A percentile compares a stretch with the other conserved stretches of the same genome.
Evolutionary conservation across 92 coral and sea anemone species (phyloP).

Genomic region (Metridium senile): DNA sequence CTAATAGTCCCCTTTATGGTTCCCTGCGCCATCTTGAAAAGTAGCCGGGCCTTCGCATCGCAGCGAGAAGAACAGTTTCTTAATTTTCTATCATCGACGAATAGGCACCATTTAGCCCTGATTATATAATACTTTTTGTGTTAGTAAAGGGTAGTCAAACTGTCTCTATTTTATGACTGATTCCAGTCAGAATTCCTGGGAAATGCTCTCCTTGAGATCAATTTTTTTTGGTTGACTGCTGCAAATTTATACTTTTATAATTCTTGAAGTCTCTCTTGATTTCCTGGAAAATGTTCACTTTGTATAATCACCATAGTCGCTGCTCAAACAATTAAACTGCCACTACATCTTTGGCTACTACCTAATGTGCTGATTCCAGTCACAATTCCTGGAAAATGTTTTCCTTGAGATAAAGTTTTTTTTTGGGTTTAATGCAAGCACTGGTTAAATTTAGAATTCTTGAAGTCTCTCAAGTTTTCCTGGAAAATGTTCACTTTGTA

Average conservation of each 20-base stretch:
- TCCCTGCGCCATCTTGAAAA: too few relatives aligned
- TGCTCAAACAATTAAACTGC: slow-evolving; percentile 2
- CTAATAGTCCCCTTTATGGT: too few relatives aligned
- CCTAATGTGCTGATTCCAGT: too few relatives aligned
- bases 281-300: not conserved
- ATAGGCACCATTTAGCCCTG: not conserved
- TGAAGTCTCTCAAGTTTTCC: too few relatives aligned
- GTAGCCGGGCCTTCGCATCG: too few relatives aligned
- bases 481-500: not conserved
- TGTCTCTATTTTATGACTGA: not conserved
- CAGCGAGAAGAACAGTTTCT: not conserved
- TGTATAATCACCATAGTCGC: not conserved
- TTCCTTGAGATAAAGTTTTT: not conserved
- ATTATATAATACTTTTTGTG: not conserved
- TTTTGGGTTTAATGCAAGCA: too few relatives aligned
- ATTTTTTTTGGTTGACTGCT: too few relatives aligned
- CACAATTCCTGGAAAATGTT: slow-evolving; percentile 25
- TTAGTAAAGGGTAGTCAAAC: not conserved
- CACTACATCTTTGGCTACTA: too few relatives aligned
- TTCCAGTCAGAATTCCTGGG: not conserved
- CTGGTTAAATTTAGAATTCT: too few relatives aligned
- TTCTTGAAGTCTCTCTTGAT: too few relatives aligned
- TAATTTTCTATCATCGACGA: not conserved
- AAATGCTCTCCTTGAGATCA: slow-evolving; percentile 1
- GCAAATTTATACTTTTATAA: too few relatives aligned